These are phyloP conservation scores for Sthenelais limicola DNA, from an alignment of 2,888 invertebrate genomes.

Conservation along the genomic window DNA sequence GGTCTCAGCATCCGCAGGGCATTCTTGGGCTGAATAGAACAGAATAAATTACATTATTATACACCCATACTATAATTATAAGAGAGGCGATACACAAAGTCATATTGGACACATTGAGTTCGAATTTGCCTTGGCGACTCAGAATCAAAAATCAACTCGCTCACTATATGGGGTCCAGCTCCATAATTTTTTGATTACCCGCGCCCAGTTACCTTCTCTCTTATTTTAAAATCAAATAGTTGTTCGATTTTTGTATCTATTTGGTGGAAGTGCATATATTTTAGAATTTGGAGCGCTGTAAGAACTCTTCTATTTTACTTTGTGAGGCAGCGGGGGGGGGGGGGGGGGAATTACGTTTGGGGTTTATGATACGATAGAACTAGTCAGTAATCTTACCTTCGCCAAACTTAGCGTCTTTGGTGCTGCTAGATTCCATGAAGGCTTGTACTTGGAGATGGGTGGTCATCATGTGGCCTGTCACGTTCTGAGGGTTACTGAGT, in stretches of 20 bases:
- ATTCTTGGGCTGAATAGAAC: slow-evolving; percentile 54
- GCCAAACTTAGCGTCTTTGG: neutral
- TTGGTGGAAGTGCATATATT: too few relatives aligned
- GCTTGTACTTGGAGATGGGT: neutral
- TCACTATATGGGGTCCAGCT: neutral
- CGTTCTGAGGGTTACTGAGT: neutral
- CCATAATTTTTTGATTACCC: too few relatives aligned
- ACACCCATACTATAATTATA: neutral
- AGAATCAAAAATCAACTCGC: too few relatives aligned
- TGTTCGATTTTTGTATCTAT: neutral
- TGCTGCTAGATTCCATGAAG: neutral
- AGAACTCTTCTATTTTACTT: too few relatives aligned
- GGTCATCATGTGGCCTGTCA: neutral
- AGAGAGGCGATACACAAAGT: neutral
- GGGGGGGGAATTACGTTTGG: too few relatives aligned
- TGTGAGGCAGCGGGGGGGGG: too few relatives aligned
- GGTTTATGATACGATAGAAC: neutral
- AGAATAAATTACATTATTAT: neutral
- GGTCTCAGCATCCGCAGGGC: slow-evolving; percentile 66
- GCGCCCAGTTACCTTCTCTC: too few relatives aligned
- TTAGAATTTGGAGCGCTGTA: too few relatives aligned
- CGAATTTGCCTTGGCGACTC: too few relatives aligned
- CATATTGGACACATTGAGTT: neutral
- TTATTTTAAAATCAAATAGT: too few relatives aligned
- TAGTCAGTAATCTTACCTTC: neutral